Evolutionary conservation across 1,140 invertebrate species (phyloP).

Genomic region (Bombus vancouverensis): DNA sequence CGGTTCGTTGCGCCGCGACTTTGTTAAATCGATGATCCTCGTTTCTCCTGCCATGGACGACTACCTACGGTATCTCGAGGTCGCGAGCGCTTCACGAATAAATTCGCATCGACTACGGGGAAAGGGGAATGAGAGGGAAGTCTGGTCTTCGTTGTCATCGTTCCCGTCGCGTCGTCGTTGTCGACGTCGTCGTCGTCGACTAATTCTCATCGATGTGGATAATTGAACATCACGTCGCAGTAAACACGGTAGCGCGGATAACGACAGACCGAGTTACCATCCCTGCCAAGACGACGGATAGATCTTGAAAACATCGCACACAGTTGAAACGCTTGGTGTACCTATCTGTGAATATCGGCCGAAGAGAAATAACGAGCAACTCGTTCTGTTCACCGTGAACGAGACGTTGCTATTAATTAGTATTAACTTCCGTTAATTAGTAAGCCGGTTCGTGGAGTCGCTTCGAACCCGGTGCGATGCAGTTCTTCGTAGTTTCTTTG

Average conservation of each 20-base stretch:
- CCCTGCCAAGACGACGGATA: neutral
- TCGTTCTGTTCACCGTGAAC: neutral
- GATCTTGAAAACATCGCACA: constrained; percentile 24
- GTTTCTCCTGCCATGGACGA: constrained; percentile 20
- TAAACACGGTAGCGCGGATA: constrained; percentile 48
- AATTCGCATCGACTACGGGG: constrained; percentile 44
- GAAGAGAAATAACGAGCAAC: neutral
- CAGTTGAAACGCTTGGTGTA: neutral
- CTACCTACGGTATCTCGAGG: neutral
- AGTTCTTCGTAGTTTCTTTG: constrained; percentile 5
- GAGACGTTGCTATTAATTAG: constrained; percentile 22
- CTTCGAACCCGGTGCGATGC: neutral
- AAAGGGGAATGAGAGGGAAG: too few relatives aligned
- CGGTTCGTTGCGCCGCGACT: constrained; percentile 61
- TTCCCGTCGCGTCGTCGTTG: neutral
- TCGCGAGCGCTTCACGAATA: constrained; percentile 35
- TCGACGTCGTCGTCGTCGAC: constrained; percentile 22
- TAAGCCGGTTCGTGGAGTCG: neutral
- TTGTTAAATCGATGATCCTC: constrained; percentile 53
- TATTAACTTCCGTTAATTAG: constrained; percentile 47
- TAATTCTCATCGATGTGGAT: constrained; percentile 60
- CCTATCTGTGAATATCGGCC: neutral
- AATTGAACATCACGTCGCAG: constrained; percentile 52
- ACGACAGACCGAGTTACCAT: neutral
- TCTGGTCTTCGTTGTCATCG: neutral